A percentile compares a stretch with the other conserved stretches of the same genome.
These are phyloP conservation scores for Colistium nudipinnis DNA, from an alignment of 2,113 vertebrate species.

Conservation along the genomic window DNA sequence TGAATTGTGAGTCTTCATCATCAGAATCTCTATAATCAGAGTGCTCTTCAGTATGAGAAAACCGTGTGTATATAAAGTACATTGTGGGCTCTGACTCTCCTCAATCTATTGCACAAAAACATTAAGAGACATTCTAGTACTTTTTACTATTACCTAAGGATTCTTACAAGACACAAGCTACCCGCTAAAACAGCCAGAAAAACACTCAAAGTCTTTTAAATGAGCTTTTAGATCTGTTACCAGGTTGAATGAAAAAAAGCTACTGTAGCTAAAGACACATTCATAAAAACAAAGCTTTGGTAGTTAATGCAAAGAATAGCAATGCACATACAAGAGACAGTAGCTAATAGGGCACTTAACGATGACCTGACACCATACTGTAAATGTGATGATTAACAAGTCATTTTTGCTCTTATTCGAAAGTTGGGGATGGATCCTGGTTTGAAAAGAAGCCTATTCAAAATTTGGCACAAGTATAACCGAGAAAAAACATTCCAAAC, in stretches of 20 bases:
- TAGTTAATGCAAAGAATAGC: slow-evolving; percentile 50
- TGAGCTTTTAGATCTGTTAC: background rate
- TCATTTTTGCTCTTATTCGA: slow-evolving; percentile 17
- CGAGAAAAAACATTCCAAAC: slow-evolving; percentile 67
- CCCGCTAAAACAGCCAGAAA: background rate
- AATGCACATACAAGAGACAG: slow-evolving; percentile 8
- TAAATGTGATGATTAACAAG: slow-evolving; percentile 6
- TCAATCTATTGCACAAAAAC: background rate
- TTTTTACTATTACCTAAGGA: slow-evolving; percentile 4
- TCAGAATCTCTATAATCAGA: too few relatives aligned
- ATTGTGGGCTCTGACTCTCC: background rate
- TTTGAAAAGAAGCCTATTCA: slow-evolving; percentile 66
- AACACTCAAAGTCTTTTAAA: background rate
- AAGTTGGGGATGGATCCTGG: slow-evolving; percentile 13
- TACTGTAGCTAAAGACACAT: slow-evolving; percentile 33
- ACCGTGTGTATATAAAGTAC: too few relatives aligned
- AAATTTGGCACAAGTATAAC: slow-evolving; percentile 73
- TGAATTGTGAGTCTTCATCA: too few relatives aligned
- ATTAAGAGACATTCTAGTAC: background rate
- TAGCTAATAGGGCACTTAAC: slow-evolving; percentile 46
- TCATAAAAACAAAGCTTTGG: slow-evolving; percentile 60
- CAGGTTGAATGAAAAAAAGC: slow-evolving; percentile 17
- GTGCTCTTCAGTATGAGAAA: too few relatives aligned
- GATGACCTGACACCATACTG: slow-evolving; percentile 1
- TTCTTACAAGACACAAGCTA: background rate